Conservation (phyloP, 1,140 invertebrate genomes). For the Heliothis virescens region DNA sequence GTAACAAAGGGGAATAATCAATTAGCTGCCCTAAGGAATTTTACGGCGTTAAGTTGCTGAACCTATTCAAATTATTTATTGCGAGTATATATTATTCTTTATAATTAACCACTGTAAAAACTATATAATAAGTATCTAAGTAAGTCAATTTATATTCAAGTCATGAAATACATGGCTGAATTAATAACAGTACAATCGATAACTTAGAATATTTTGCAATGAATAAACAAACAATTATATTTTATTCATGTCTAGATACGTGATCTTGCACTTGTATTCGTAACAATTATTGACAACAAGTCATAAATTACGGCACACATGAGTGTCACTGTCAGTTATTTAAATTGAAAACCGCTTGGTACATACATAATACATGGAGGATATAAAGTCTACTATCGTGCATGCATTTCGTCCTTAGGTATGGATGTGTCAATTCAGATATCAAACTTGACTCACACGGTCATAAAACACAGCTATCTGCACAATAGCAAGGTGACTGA, state of each 20-base stretch:
- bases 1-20: too few species aligned
- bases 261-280: conserved; percentile 19
- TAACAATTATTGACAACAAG: conserved; percentile 4
- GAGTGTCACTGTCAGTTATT: not conserved
- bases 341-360: conserved; percentile 12
- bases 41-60: too few species aligned
- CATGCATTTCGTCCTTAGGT: conserved; percentile 20
- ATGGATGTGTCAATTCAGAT: conserved; percentile 24
- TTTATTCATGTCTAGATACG: conserved; percentile 27
- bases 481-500: conserved; percentile 39
- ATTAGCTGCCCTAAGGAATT: too few species aligned
- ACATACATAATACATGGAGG: not conserved
- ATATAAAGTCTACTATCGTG: conserved; percentile 22
- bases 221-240: conserved; percentile 31
- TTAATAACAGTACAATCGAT: conserved; percentile 14
- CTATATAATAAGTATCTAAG: too few species aligned
- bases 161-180: not conserved
- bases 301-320: conserved; percentile 5
- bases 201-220: conserved; percentile 5
- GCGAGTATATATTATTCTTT: not conserved
- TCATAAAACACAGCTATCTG: conserved; percentile 34
- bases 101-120: not conserved
- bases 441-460: conserved; percentile 26
- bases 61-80: too few species aligned
- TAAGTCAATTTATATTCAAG: not conserved